A percentile compares a stretch with the other conserved stretches of the same genome.
phyloP scores from a whole-genome alignment of 2,797 vertebrate genomes.

The Phaenicophaeus curvirostris region DNA sequence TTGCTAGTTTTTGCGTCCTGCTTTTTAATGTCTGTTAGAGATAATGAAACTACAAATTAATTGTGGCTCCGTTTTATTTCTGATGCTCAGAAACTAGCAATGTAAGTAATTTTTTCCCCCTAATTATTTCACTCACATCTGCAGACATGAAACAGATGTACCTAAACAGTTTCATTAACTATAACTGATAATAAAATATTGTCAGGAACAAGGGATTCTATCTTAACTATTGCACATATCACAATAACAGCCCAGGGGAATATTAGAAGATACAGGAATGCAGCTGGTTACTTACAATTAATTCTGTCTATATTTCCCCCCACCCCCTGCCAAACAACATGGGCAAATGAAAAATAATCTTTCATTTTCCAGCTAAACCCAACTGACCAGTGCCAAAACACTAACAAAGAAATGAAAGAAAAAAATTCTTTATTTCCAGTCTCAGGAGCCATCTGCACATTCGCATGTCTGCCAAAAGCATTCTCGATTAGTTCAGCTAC shows the following conservation, averaged over 20 bases:
- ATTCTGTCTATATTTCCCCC: background rate
- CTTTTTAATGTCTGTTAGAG: conserved; percentile 3
- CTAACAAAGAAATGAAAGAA: conserved; percentile 2
- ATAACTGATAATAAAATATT: conserved; percentile 28
- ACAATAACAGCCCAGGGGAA: background rate
- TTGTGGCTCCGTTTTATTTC: background rate
- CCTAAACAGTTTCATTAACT: conserved; percentile 47
- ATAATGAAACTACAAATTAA: conserved; percentile 29
- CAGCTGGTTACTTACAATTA: conserved; percentile 17
- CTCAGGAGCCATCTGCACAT: conserved; percentile 30
- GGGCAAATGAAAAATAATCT: conserved; percentile 28
- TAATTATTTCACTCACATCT: conserved; percentile 11
- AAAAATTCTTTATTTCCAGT: conserved; percentile 16
- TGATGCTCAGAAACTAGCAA: conserved; percentile 21
- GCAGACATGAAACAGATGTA: conserved; percentile 47
- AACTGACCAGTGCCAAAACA: conserved; percentile 19
- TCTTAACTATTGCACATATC: background rate
- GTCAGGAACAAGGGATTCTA: conserved; percentile 35
- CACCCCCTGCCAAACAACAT: background rate
- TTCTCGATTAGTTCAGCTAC: conserved; percentile 19
- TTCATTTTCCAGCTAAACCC: background rate
- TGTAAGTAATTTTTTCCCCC: background rate
- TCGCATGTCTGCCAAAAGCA: conserved; percentile 28
- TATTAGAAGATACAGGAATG: conserved; percentile 10
- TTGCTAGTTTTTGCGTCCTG: background rate